A percentile compares a stretch with the other conserved stretches of the same genome.
Evolutionary conservation across 2,797 vertebrate species (phyloP).

Genomic region (Anableps anableps): DNA sequence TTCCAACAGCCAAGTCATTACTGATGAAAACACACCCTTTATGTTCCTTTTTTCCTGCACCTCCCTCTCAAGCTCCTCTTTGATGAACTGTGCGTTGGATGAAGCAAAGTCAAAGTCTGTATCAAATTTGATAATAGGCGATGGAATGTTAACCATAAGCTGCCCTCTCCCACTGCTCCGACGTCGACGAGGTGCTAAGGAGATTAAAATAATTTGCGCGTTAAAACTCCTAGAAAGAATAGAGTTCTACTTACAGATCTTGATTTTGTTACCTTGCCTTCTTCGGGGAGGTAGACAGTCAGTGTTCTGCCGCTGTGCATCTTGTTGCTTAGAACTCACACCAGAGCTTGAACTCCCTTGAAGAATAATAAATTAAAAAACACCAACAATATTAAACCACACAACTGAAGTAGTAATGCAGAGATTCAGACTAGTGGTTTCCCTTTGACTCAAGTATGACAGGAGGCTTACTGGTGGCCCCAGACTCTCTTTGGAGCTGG

Average conservation of each 20-base stretch:
- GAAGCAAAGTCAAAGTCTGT: conserved; percentile 98
- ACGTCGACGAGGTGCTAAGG: conserved; percentile 85
- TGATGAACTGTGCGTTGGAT: conserved; percentile 96
- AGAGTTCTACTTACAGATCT: not conserved
- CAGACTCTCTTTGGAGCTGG: conserved; percentile 44
- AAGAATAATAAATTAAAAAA: not conserved
- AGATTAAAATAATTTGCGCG: not conserved
- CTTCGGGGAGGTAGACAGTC: conserved; percentile 87
- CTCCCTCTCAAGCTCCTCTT: conserved; percentile 91
- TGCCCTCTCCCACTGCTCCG: conserved; percentile 90
- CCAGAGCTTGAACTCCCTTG: conserved; percentile 45
- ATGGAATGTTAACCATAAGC: conserved; percentile 82
- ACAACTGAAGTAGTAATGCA: not conserved
- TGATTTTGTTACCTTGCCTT: conserved; percentile 84
- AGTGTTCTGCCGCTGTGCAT: conserved; percentile 73
- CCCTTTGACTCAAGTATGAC: not conserved
- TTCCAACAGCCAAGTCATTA: not conserved
- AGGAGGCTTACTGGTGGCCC: conserved; percentile 44
- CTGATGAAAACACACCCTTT: conserved; percentile 82
- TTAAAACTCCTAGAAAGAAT: not conserved
- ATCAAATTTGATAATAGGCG: conserved; percentile 90
- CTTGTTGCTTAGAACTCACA: conserved; percentile 59
- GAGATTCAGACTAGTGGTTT: not conserved
- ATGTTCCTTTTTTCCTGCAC: conserved; percentile 84
- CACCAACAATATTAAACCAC: not conserved